Percentiles rank a stretch among this genome's conserved stretches.
Evolutionary conservation across 2,113 vertebrate species (phyloP).

Genomic region (Glareola pratincola): DNA sequence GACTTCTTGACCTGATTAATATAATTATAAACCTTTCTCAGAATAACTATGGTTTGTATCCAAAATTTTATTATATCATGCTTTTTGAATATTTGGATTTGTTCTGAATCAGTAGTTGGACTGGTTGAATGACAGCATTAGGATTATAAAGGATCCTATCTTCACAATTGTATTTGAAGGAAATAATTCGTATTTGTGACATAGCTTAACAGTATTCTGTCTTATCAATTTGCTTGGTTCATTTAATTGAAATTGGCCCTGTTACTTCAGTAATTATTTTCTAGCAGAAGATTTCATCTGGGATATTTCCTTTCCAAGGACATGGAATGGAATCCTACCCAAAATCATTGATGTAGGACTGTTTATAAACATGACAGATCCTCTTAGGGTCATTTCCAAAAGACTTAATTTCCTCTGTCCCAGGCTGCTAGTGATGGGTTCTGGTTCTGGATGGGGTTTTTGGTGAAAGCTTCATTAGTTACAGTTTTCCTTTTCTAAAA

Average conservation of each 20-base stretch:
- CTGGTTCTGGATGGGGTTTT: neutral
- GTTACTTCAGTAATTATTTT: slow-evolving; percentile 62
- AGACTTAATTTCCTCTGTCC: neutral
- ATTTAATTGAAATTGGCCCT: slow-evolving; percentile 34
- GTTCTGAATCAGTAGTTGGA: neutral
- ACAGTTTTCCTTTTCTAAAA: neutral
- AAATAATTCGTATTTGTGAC: neutral
- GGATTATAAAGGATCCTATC: neutral
- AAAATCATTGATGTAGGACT: slow-evolving; percentile 38
- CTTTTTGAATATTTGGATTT: neutral
- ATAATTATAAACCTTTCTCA: neutral
- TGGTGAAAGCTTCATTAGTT: neutral
- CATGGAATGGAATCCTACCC: slow-evolving; percentile 25
- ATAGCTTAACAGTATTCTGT: slow-evolving; percentile 16
- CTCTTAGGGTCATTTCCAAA: slow-evolving; percentile 49
- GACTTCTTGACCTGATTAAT: neutral
- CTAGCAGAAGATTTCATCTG: slow-evolving; percentile 59
- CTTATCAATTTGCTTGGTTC: slow-evolving; percentile 58
- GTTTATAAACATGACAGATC: slow-evolving; percentile 62
- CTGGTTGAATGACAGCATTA: neutral
- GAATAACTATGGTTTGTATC: neutral
- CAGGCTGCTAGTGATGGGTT: neutral
- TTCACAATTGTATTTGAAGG: neutral
- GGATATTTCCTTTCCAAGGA: slow-evolving; percentile 35
- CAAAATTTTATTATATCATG: neutral